These are phyloP conservation scores for Pantala flavescens DNA, from an alignment of 1,140 invertebrate genomes.

Conservation along the genomic window DNA sequence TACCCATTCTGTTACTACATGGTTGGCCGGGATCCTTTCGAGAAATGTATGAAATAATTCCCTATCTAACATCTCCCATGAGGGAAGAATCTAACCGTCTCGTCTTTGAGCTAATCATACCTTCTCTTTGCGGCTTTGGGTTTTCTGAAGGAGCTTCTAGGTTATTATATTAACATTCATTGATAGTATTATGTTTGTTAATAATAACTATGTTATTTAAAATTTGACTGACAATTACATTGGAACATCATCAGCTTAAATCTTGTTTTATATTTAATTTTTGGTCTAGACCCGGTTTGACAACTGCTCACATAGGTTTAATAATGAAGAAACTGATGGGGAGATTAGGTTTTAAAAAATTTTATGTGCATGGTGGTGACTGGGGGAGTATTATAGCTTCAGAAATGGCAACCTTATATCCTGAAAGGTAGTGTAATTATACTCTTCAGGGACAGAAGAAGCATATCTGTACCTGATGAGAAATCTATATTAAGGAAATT, in stretches of 20 bases:
- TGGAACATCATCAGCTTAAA: no score
- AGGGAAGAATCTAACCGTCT: constrained; percentile 44
- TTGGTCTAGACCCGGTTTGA: constrained; percentile 42
- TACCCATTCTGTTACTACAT: constrained; percentile 66
- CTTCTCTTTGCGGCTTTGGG: constrained; percentile 75
- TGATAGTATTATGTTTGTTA: no score
- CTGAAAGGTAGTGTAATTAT: constrained; percentile 38
- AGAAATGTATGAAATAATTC: constrained; percentile 76
- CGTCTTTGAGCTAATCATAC: constrained; percentile 67
- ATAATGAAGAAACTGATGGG: constrained; percentile 76
- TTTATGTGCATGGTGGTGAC: constrained; percentile 77
- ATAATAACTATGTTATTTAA: no score
- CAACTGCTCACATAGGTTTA: constrained; percentile 49
- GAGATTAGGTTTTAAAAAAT: constrained; percentile 62
- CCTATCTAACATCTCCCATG: constrained; percentile 46
- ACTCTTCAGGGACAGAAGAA: no score
- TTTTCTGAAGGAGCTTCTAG: constrained; percentile 59
- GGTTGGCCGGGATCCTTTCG: constrained; percentile 85
- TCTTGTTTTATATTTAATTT: not conserved
- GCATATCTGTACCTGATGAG: no score
- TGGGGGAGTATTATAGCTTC: constrained; percentile 56
- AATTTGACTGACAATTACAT: no score
- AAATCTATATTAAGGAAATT: no score
- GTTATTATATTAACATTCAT: not conserved
- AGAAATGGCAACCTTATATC: constrained; percentile 53